Base-by-base conservation (phyloP, 2,888 invertebrate genomes). In the Rhagophthalmus giganteus region DNA sequence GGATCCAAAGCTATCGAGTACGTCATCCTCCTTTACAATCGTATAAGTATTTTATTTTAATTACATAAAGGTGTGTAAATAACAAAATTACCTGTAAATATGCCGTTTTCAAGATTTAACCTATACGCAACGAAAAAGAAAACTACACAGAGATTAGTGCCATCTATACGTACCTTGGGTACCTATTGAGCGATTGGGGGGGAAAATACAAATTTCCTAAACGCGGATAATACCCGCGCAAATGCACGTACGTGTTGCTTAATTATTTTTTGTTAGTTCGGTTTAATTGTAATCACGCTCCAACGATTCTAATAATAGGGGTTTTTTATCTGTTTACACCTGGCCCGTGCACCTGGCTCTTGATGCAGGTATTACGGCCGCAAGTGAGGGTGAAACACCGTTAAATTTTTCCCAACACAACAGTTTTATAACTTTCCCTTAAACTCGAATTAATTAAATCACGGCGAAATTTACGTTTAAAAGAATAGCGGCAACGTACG, bases 1-100 rank as follows among this genome's bases (percentile, higher is more conserved):
- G 66, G 60, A 50, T 73, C 72, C 46, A 74, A 50, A 7, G 31
- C 15, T 32, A 34, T 34, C 37, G 50, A 38, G 14, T 58, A 58
- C 5, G 52, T 35, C 58, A 58, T 62, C 9, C 20, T 51, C 2
- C 8, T 35, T 20, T 20, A 20, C 20, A 20, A 20, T 20, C 20
- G n/a, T 20, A 20, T 5, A n/a, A 27, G 5, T 9, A 27, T 20
- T 20, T 20, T 5, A 20, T 7, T 7, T 20, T n/a, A n/a, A n/a
- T n/a, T n/a, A n/a, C n/a, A n/a, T n/a, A n/a, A n/a, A n/a, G n/a
- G n/a, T n/a, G n/a, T n/a, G n/a, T n/a, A n/a, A n/a, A n/a, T n/a
- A n/a, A n/a, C n/a, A n/a, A n/a, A n/a, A n/a, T n/a, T n/a, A n/a
- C n/a, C n/a, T n/a, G n/a, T n/a, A n/a, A n/a, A n/a, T n/a, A n/a